Conservation (phyloP, 2,797 vertebrate genomes). For the Manis pentadactyla region DNA sequence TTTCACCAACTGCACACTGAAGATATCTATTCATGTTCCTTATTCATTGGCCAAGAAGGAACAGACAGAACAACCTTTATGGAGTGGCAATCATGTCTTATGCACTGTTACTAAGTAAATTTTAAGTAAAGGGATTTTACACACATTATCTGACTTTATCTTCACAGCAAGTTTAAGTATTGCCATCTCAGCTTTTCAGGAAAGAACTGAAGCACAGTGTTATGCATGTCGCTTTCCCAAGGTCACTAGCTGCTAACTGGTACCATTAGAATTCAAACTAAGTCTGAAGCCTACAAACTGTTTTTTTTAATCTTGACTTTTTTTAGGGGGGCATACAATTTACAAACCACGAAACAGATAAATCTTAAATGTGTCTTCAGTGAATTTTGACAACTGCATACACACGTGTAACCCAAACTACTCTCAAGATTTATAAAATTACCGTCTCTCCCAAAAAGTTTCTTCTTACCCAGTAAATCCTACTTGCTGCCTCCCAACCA, state of each 20-base stretch:
- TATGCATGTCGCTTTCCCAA: background rate
- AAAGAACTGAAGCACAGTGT: background rate
- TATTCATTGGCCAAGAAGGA: background rate
- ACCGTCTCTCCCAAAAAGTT: background rate
- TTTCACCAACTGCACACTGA: background rate
- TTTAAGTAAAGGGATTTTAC: background rate
- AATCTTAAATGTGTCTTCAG: background rate
- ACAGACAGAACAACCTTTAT: background rate
- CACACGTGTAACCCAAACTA: background rate
- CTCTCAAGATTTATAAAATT: background rate
- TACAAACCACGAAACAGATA: background rate
- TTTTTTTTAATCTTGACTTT: background rate
- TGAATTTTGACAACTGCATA: background rate
- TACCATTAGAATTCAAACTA: background rate
- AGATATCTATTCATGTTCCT: background rate
- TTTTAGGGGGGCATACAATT: background rate
- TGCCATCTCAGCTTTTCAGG: background rate
- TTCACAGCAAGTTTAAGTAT: background rate
- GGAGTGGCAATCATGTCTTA: background rate
- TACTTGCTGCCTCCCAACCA: background rate
- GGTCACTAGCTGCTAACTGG: background rate
- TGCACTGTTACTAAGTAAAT: background rate
- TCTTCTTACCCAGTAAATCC: background rate
- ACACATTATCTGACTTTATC: background rate
- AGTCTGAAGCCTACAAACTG: background rate